phyloP scores from a whole-genome alignment of 2,797 vertebrate species.

The Parambassis ranga region DNA sequence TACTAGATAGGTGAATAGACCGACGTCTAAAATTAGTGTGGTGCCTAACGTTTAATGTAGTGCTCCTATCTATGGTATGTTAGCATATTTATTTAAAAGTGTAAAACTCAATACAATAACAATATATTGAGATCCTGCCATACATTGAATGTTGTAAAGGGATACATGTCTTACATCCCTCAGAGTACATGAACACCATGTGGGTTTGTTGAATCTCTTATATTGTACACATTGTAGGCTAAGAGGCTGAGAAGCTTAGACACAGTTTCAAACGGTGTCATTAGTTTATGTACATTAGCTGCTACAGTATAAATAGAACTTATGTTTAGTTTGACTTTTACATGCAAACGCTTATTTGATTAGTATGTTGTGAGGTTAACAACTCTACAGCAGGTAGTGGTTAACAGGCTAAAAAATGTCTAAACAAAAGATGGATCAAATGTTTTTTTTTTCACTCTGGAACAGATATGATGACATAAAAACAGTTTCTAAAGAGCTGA shows the following conservation, averaged over 20 bases:
- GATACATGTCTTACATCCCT: neutral
- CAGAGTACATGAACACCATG: neutral
- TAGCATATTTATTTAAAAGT: neutral
- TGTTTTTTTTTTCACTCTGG: too few species aligned
- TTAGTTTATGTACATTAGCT: neutral
- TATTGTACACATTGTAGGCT: neutral
- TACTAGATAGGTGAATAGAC: too few species aligned
- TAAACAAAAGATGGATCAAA: too few species aligned
- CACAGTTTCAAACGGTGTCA: neutral
- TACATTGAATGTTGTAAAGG: neutral
- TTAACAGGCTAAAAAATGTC: neutral
- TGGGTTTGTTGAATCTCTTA: neutral
- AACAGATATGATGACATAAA: too few species aligned
- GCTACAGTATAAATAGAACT: neutral
- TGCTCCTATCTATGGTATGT: too few species aligned
- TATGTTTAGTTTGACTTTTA: slow-evolving; percentile 8
- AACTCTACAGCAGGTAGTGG: slow-evolving; percentile 1
- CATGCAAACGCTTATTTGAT: slow-evolving; percentile 10
- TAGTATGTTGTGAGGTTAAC: neutral
- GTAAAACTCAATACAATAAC: neutral
- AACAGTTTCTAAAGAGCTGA: neutral
- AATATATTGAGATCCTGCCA: too few species aligned
- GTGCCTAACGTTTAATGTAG: too few species aligned
- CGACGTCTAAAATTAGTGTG: too few species aligned
- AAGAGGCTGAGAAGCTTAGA: neutral